Percentiles rank a stretch among this genome's conserved stretches.
These are phyloP conservation scores for Hirundo rustica DNA, from an alignment of 2,797 vertebrate species.

Conservation along the genomic window DNA sequence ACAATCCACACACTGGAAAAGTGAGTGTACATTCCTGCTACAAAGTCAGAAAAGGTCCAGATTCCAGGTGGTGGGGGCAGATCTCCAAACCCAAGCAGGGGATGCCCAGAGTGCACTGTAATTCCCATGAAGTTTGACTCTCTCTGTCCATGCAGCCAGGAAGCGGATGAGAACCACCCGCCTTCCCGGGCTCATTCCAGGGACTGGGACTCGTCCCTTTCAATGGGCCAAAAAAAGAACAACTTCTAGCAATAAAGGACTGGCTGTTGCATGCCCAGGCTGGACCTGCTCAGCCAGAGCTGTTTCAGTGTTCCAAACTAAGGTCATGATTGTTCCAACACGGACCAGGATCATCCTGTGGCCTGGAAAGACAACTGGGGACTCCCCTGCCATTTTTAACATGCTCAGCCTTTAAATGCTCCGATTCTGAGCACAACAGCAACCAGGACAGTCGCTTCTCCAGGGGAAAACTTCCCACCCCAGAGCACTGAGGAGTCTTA, in stretches of 20 bases:
- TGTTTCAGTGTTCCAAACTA: not conserved
- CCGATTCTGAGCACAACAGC: not conserved
- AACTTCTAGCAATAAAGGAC: not conserved
- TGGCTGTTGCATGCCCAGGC: not conserved
- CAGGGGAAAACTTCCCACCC: not conserved
- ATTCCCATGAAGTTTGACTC: not conserved
- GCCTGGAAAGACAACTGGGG: not conserved
- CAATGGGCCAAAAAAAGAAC: not conserved
- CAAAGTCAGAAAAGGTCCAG: slow-evolving; percentile 15
- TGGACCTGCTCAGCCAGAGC: not conserved
- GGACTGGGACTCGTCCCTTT: not conserved
- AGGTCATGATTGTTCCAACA: not conserved
- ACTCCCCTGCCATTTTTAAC: not conserved
- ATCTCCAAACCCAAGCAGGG: not conserved
- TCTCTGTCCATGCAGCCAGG: not conserved
- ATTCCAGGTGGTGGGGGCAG: not conserved
- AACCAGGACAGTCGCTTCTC: not conserved
- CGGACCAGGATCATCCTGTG: not conserved
- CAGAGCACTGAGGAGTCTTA: not conserved
- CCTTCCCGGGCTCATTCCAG: not conserved
- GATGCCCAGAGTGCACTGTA: not conserved
- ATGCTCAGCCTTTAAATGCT: not conserved
- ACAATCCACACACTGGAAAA: slow-evolving; percentile 12
- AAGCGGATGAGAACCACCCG: not conserved
- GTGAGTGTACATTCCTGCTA: slow-evolving; percentile 40